Evolutionary conservation across 2,113 vertebrate genomes (phyloP).

Genomic region (Macroglossus sobrinus): DNA sequence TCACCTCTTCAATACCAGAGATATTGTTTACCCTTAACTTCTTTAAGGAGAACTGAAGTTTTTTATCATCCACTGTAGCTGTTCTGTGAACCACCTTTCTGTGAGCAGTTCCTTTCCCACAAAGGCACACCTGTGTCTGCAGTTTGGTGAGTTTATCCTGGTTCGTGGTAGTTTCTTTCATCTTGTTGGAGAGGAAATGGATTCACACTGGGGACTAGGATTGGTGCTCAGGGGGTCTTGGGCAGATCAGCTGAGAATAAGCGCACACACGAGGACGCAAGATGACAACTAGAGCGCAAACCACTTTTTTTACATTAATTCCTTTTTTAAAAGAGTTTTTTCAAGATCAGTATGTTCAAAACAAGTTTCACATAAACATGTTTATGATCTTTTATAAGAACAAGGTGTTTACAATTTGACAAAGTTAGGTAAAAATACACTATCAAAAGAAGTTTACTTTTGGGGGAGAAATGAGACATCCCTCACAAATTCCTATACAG

Average conservation of each 20-base stretch:
- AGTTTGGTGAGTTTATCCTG: no score
- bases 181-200: no score
- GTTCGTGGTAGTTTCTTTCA: no score
- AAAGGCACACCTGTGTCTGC: no score
- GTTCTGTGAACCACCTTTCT: constrained; percentile 99
- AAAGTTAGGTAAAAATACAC: not conserved
- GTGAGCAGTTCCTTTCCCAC: constrained; percentile 88
- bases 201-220: no score
- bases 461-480: not conserved
- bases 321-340: not conserved
- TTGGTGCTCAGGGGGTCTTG: no score
- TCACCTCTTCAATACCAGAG: constrained; percentile 98
- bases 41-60: constrained; percentile 98
- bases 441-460: not conserved
- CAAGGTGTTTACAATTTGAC: not conserved
- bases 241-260: no score
- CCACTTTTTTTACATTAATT: not conserved
- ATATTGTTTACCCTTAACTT: constrained; percentile 98
- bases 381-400: not conserved
- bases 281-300: not conserved
- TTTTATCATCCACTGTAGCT: constrained; percentile 96
- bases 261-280: no score
- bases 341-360: not conserved
- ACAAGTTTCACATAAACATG: not conserved
- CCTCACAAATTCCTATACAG: not conserved